Evolutionary conservation across 1,140 invertebrate genomes (phyloP).

Genomic region (Bacillus rossius): DNA sequence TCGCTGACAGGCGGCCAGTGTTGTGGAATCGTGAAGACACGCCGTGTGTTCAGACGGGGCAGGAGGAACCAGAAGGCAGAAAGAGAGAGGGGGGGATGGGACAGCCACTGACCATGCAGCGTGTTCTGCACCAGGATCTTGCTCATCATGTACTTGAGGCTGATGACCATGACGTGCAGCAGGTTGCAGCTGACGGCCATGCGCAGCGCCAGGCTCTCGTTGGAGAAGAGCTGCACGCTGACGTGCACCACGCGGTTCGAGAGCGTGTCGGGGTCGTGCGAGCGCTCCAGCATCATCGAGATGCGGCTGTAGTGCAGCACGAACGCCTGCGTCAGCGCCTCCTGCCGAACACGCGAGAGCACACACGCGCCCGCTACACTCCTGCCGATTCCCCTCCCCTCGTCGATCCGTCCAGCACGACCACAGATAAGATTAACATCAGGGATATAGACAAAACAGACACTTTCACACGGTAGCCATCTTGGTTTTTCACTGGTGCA

Average conservation of each 20-base stretch:
- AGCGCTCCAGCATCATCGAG: constrained; percentile 82
- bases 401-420: no score
- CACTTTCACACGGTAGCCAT: no score
- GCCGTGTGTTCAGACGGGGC: no score
- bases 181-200: constrained; percentile 89
- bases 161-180: constrained; percentile 91
- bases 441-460: no score
- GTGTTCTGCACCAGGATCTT: constrained; percentile 84
- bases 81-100: no score
- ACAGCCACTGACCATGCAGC: constrained; percentile 61
- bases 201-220: constrained; percentile 80
- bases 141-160: constrained; percentile 90
- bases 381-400: no score
- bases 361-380: no score
- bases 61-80: no score
- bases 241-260: constrained; percentile 96
- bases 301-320: constrained; percentile 94
- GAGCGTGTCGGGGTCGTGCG: constrained; percentile 80
- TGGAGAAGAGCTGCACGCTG: constrained; percentile 92
- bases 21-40: no score
- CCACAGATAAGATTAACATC: no score
- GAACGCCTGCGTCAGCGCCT: constrained; percentile 88
- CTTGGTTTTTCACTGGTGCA: no score
- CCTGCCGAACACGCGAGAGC: constrained; percentile 46
- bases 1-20: no score